Evolutionary conservation across 2,797 vertebrate genomes (phyloP), one percentile per base, ranked within the genome.

Genomic region (Hipposideros larvatus): DNA sequence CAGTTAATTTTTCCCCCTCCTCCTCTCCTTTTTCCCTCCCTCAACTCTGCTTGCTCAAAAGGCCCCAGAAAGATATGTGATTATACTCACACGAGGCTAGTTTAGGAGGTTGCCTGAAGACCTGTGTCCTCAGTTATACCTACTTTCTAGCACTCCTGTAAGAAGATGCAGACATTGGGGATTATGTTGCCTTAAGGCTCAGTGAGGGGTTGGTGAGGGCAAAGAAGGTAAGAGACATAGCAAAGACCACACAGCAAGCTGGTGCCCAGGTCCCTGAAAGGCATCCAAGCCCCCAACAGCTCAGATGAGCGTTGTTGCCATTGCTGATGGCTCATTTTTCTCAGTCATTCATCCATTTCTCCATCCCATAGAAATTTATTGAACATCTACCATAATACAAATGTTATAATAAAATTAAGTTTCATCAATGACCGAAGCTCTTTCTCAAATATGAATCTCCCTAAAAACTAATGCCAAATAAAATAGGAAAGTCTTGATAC

Each of bases 231-330:
- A 66, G 48, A 61, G 48, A 24, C 61, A 19, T 3, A 65, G 51
- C 22, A n/a, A 77, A 93, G 95, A 84, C 90, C 92, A 95, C 87
- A 75, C 73, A 84, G 66, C 59, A 89, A 43, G 55, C 84, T 63
- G 78, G 79, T 21, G 6, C 57, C 59, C 18, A 5, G 34, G 28
- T 11, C 74, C 53, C 34, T 48, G 85, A 74, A 48, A 70, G 68
- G 43, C 18, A 28, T 46, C 74, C 11, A 26, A 53, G 79, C 26
- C 57, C 48, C 53, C n/a, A 43, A 15, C 53, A 90, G 55, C 37
- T 66, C 46, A 34, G 34, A 74, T 19, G 53, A 90, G 41, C 71
- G 1, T 8, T 28, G 34, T 46, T 80, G 61, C 53, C 83, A 13
- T 26, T 53, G 59, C 37, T 31, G 41, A 91, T 24, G 68, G 51